phyloP scores from a whole-genome alignment of 2,888 invertebrate species.

The Sclerodermus sp. region DNA sequence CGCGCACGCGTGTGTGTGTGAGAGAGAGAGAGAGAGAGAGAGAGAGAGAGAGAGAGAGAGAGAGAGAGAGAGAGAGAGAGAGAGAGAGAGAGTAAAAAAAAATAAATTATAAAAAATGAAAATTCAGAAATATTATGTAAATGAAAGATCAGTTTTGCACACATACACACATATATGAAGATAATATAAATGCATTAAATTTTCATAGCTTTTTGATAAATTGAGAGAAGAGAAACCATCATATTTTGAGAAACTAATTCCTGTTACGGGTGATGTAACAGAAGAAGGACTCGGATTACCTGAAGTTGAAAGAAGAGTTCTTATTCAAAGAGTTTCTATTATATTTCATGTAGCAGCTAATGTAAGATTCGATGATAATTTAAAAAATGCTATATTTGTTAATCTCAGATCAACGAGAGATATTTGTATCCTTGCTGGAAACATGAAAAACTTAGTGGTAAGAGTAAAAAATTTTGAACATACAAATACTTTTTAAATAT shows the following conservation, averaged over 20 bases:
- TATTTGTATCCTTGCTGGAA: slow-evolving; percentile 64
- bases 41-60: no score
- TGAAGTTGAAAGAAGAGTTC: slow-evolving; percentile 52
- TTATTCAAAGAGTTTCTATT: slow-evolving; percentile 62
- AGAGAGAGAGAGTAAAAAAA: no score
- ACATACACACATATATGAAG: no score
- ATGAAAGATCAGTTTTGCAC: no score
- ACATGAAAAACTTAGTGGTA: slow-evolving; percentile 61
- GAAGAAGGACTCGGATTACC: slow-evolving; percentile 63
- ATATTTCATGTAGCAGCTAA: slow-evolving; percentile 67
- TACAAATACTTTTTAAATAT: no score
- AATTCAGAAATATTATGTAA: no score
- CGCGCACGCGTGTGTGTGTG: no score
- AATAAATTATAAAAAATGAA: no score
- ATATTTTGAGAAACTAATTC: slow-evolving; percentile 65
- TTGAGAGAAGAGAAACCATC: slow-evolving; percentile 63
- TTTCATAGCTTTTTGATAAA: slow-evolving; percentile 67
- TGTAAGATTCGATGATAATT: slow-evolving; percentile 77
- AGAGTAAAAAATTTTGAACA: no score
- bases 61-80: no score
- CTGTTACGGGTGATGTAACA: slow-evolving; percentile 67
- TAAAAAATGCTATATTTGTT: slow-evolving; percentile 66
- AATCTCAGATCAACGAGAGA: slow-evolving; percentile 71
- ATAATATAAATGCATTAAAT: no score
- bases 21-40: no score